These are phyloP conservation scores for Pangasius larnaudii DNA, from an alignment of 2,797 vertebrate genomes.

Conservation along the genomic window DNA sequence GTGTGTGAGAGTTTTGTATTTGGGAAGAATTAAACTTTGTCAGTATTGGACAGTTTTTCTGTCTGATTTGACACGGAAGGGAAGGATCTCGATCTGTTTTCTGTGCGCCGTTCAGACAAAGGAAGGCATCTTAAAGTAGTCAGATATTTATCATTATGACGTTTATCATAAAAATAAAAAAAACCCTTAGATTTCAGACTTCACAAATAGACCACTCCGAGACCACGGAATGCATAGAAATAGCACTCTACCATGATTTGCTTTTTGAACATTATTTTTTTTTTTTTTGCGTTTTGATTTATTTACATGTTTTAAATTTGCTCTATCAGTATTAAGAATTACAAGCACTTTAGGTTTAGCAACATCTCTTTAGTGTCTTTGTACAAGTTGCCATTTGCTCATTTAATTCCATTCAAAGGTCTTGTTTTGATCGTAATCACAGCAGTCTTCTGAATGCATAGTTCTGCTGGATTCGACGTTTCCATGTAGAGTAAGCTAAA, in stretches of 20 bases:
- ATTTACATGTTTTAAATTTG: constrained; percentile 97
- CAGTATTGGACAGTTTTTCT: constrained; percentile 2
- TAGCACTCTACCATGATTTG: constrained; percentile 19
- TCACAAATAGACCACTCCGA: background rate
- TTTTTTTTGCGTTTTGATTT: constrained; percentile 79
- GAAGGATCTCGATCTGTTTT: background rate
- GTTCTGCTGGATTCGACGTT: constrained; percentile 56
- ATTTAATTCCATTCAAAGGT: constrained; percentile 50
- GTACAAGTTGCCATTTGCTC: constrained; percentile 54
- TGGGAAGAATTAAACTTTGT: constrained; percentile 49
- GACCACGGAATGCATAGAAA: constrained; percentile 24
- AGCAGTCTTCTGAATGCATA: constrained; percentile 58
- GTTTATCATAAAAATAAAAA: background rate
- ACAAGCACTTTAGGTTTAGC: constrained; percentile 79
- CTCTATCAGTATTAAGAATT: constrained; percentile 90
- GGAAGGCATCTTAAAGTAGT: background rate
- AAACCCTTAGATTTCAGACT: background rate
- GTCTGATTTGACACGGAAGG: background rate
- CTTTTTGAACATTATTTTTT: constrained; percentile 22
- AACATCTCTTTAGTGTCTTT: constrained; percentile 71
- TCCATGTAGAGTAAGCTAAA: constrained; percentile 71
- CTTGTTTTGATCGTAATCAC: constrained; percentile 48
- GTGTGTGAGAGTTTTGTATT: constrained; percentile 50
- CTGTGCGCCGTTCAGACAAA: background rate
- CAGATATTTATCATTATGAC: too few relatives aligned